These are phyloP conservation scores for Nasonia giraulti DNA, from an alignment of 1,140 invertebrate species.

Conservation along the genomic window DNA sequence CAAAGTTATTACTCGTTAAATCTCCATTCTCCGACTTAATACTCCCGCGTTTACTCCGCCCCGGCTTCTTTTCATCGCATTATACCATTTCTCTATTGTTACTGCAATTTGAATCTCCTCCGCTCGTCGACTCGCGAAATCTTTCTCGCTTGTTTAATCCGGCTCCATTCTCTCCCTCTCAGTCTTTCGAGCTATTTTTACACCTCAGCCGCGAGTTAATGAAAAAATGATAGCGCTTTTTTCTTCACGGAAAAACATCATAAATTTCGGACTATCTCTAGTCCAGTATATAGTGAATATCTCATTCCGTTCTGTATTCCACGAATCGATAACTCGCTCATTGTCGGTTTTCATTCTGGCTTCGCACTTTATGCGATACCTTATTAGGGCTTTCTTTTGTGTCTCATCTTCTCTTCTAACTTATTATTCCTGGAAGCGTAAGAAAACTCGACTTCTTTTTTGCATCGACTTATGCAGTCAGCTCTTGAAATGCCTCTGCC, in stretches of 20 bases:
- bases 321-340: too few species aligned
- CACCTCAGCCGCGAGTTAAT: neutral
- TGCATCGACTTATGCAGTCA: neutral
- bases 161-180: too few species aligned
- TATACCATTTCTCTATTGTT: neutral
- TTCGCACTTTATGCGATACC: too few species aligned
- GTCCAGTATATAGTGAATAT: neutral
- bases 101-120: neutral
- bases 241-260: neutral
- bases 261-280: constrained; percentile 17
- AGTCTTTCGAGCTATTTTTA: neutral
- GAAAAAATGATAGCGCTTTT: neutral
- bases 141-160: neutral
- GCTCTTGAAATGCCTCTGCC: neutral
- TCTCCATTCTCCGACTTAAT: neutral
- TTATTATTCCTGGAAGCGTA: too few species aligned
- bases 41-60: neutral
- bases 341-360: neutral
- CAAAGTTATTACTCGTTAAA: too few species aligned
- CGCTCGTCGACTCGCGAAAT: neutral
- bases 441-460: neutral
- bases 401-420: too few species aligned
- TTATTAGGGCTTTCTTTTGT: too few species aligned
- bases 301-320: neutral
- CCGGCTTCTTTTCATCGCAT: neutral